Conservation (phyloP, 2,888 invertebrate genomes). For the Deroplatys truncata region DNA sequence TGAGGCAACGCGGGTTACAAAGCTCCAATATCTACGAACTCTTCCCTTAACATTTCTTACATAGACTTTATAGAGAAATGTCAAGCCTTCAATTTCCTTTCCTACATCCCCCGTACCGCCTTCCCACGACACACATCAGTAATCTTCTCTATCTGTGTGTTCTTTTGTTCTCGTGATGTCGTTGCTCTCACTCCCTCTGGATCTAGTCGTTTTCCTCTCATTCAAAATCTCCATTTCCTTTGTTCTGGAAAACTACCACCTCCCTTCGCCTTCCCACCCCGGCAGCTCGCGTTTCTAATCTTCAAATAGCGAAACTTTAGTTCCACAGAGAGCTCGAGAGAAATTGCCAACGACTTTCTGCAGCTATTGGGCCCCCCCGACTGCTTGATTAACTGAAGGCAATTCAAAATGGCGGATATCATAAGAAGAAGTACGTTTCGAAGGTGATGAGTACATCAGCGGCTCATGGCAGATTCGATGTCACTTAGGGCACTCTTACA, state of each 20-base stretch:
- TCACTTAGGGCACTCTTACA: too few relatives aligned
- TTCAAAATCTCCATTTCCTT: constrained; percentile 31
- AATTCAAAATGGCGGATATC: constrained; percentile 20
- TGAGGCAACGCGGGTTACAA: not conserved
- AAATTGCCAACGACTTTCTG: constrained; percentile 26
- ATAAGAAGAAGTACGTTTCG: constrained; percentile 11
- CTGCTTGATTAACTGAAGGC: constrained; percentile 23
- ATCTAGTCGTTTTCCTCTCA: constrained; percentile 13
- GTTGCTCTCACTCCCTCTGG: constrained; percentile 14
- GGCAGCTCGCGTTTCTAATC: constrained; percentile 23
- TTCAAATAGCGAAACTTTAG: constrained; percentile 28
- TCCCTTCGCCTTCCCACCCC: not conserved
- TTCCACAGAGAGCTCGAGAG: constrained; percentile 7
- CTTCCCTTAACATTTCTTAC: constrained; percentile 8
- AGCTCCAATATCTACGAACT: not conserved
- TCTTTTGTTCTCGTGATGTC: constrained; percentile 14
- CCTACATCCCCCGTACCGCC: not conserved
- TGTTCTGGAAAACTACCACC: constrained; percentile 22
- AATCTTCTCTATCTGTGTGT: constrained; percentile 24
- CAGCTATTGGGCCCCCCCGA: constrained; percentile 17
- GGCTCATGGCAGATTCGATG: not conserved
- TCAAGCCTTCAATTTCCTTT: constrained; percentile 27
- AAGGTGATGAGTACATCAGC: not conserved
- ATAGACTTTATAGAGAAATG: constrained; percentile 21
- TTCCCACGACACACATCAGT: constrained; percentile 18